Conservation (phyloP, 2,113 vertebrate species). For the Brachionichthys hirsutus region DNA sequence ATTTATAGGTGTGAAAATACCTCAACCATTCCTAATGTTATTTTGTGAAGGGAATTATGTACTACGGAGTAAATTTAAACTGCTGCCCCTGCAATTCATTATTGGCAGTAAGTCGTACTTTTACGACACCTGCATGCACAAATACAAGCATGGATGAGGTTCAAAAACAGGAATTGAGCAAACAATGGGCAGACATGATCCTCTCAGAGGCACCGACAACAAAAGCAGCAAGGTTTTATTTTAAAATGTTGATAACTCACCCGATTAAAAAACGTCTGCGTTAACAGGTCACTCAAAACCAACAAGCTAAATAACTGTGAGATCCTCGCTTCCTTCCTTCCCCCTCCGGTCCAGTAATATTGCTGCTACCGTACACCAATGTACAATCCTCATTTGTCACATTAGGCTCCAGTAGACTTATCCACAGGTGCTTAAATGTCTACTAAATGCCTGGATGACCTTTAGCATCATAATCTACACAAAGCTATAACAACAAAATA, state of each 20-base stretch:
- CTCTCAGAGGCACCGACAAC: neutral
- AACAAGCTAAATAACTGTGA: slow-evolving; percentile 13
- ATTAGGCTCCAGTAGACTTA: neutral
- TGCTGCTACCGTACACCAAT: slow-evolving; percentile 4
- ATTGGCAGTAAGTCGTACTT: neutral
- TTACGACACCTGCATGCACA: slow-evolving; percentile 18
- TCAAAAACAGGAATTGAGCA: slow-evolving; percentile 56
- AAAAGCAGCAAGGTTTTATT: slow-evolving; percentile 7
- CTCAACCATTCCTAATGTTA: neutral
- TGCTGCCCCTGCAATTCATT: neutral
- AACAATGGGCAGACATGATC: slow-evolving; percentile 50
- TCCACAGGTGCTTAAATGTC: neutral
- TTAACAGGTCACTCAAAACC: slow-evolving; percentile 2
- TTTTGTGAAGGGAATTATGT: slow-evolving; percentile 7
- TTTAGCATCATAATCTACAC: neutral
- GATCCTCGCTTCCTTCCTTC: slow-evolving; percentile 36
- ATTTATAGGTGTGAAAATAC: neutral
- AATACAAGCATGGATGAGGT: too few species aligned
- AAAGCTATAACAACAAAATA: neutral
- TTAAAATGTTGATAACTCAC: slow-evolving; percentile 14
- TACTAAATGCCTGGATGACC: neutral
- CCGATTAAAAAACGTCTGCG: neutral
- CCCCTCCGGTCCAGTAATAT: slow-evolving; percentile 1
- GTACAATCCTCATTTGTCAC: neutral
- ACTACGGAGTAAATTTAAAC: neutral